Evolutionary conservation across 2,797 vertebrate species (phyloP), one percentile per base, ranked within the genome.

Genomic region (Myripristis jacobus): DNA sequence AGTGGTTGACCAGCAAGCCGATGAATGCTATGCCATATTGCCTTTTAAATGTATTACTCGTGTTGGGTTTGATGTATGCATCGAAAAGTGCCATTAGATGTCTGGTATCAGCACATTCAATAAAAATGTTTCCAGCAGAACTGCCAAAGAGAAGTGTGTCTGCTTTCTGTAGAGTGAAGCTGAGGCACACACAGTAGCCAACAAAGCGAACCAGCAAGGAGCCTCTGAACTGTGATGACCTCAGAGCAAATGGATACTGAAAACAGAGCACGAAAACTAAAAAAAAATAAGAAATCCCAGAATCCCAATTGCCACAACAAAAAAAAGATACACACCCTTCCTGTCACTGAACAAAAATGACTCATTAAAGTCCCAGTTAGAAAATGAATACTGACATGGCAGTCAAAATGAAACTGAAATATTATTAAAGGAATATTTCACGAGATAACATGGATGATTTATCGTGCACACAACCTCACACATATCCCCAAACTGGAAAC

Each of bases 201-300:
- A 31, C 29, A 27, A 53, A 12, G 43, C 44, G 36, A 55, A 77
- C 60, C 68, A n/a, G n/a, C n/a, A n/a, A n/a, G 2, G 11, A 10
- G 58, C 2, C 6, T 2, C 36, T 58, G 29, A 19, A 25, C 48
- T 71, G 13, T 5, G 16, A 25, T 31, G 3, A 19, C 18, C 51
- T 10, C 19, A 31, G 13, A 71, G 7, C n/a, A 62, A 54, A 47
- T 1, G 61, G 19, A 60, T 66, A 19, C 10, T 74, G 57, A 61
- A 52, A 64, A 19, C 13, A 51, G 36, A n/a, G 48, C 48, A 68
- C 44, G 38, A 15, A 52, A 69, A 70, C 10, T 7, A 58, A 22
- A 52, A 75, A 63, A 73, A 70, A 27, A 68, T 31, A 1, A 36
- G 38, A 51, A 59, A 18, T n/a, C n/a, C n/a, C n/a, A n/a, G n/a